These are phyloP conservation scores for Penaeus monodon DNA, from an alignment of 2,888 invertebrate species.

Conservation along the genomic window DNA sequence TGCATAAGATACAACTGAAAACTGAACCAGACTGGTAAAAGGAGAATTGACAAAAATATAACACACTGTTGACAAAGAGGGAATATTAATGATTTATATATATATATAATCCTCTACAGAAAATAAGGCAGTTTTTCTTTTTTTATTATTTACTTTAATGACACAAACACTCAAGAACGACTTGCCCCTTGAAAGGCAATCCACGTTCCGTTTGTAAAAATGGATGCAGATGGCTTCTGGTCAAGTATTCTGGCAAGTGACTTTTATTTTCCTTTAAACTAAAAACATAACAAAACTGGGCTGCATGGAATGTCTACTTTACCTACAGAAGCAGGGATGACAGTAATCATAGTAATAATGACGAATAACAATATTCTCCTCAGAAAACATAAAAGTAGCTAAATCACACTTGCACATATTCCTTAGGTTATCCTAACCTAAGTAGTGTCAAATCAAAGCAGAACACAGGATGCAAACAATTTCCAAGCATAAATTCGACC, in stretches of 20 bases:
- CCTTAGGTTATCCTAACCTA: slow-evolving; percentile 33
- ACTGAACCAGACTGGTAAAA: slow-evolving; percentile 15
- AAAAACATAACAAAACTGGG: slow-evolving; percentile 45
- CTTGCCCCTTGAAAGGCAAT: slow-evolving; percentile 2
- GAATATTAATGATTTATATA: too few relatives aligned
- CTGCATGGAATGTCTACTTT: slow-evolving; percentile 60
- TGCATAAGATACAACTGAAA: slow-evolving; percentile 45
- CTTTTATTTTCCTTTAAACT: neutral
- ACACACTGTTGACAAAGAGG: slow-evolving; percentile 30
- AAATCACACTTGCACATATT: slow-evolving; percentile 48
- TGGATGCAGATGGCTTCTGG: too few relatives aligned
- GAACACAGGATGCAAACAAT: slow-evolving; percentile 46
- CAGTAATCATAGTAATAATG: slow-evolving; percentile 49
- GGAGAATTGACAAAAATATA: slow-evolving; percentile 42
- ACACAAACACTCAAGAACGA: too few relatives aligned
- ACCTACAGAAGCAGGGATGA: slow-evolving; percentile 59
- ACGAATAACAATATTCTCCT: slow-evolving; percentile 41
- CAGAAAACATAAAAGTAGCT: slow-evolving; percentile 42
- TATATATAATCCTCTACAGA: neutral
- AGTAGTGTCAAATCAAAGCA: slow-evolving; percentile 45
- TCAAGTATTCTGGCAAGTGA: too few relatives aligned
- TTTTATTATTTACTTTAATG: neutral
- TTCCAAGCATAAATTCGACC: slow-evolving; percentile 27
- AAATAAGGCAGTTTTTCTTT: slow-evolving; percentile 11
- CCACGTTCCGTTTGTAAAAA: too few relatives aligned